Evolutionary conservation across 1,140 invertebrate genomes (phyloP).

Genomic region (Drosophila kikkawai): DNA sequence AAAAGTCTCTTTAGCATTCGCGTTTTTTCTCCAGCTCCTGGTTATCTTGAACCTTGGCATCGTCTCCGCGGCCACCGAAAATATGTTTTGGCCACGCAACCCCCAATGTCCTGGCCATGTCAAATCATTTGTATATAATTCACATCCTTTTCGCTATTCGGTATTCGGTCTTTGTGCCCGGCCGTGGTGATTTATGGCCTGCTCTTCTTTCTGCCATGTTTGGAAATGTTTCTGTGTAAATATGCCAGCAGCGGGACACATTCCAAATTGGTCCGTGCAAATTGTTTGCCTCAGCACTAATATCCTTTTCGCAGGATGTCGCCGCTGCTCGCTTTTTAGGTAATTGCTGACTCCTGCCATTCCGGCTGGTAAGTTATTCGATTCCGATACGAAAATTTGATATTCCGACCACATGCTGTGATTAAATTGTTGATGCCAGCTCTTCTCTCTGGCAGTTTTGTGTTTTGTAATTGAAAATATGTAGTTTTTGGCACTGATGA

Average conservation of each 20-base stretch:
- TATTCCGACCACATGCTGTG: constrained; percentile 82
- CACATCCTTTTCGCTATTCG: constrained; percentile 69
- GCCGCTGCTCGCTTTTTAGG: constrained; percentile 61
- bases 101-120: constrained; percentile 58
- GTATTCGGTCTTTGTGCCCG: constrained; percentile 42
- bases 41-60: constrained; percentile 72
- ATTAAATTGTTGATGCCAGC: constrained; percentile 72
- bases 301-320: constrained; percentile 72
- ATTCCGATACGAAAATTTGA: constrained; percentile 79
- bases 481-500: constrained; percentile 62
- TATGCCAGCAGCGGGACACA: constrained; percentile 55
- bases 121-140: constrained; percentile 84
- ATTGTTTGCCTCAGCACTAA: constrained; percentile 79
- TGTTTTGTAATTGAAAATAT: constrained; percentile 71
- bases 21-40: constrained; percentile 7
- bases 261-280: constrained; percentile 64
- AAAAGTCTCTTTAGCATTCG: not conserved
- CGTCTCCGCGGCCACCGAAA: constrained; percentile 44
- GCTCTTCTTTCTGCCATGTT: constrained; percentile 54
- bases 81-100: constrained; percentile 22
- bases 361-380: constrained; percentile 62
- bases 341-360: constrained; percentile 80
- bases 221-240: constrained; percentile 62
- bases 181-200: constrained; percentile 70
- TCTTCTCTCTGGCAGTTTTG: constrained; percentile 29